Base-by-base conservation (phyloP, 1,140 invertebrate genomes). In the Chrysomallon squamiferum region DNA sequence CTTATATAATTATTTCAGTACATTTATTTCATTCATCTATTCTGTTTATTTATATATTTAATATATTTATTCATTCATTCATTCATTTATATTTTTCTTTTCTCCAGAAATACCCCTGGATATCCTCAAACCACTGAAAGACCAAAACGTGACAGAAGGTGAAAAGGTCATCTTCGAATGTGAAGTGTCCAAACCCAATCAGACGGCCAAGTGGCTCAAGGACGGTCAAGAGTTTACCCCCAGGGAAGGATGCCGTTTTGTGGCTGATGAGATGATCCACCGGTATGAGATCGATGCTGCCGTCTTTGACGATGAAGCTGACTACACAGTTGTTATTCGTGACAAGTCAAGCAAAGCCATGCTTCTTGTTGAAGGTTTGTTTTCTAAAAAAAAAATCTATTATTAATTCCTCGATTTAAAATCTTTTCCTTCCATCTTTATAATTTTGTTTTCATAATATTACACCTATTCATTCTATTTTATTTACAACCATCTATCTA, bases 291-390 rank as follows among this genome's bases (percentile, higher is more conserved):
- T 97, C 15, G 90, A 90, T 62, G 91, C 92, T 72, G 91, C 90
- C 11, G 89, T 88, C 1, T 86, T 90, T 52, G 91, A 93, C 65
- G 95, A 97, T 84, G 90, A 92, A 74, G 88, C 89, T 33, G 93
- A 95, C 84, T 96, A 96, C 81, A 91, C 90, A 33, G 95, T 95
- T 66, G 81, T 89, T 6, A 89, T 78, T 29, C 72, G 90, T 25
- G 95, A 93, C 80, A 90, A 94, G 2, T 93, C 91, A 80, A 94
- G 93, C 58, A 90, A 90, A 0, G 93, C 93, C 1, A 93, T 92
- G 87, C 85, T 97, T 35, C 91, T 91, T 86, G 91, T 96, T 35
- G 92, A 96, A 90, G 90, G 93, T 93, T 87, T 81, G 81, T 52
- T 47, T 58, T 6, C 11, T n/a, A 11, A 56, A n/a, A n/a, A n/a